Conservation (phyloP, 2,888 invertebrate genomes). For the Allygus modestus region DNA sequence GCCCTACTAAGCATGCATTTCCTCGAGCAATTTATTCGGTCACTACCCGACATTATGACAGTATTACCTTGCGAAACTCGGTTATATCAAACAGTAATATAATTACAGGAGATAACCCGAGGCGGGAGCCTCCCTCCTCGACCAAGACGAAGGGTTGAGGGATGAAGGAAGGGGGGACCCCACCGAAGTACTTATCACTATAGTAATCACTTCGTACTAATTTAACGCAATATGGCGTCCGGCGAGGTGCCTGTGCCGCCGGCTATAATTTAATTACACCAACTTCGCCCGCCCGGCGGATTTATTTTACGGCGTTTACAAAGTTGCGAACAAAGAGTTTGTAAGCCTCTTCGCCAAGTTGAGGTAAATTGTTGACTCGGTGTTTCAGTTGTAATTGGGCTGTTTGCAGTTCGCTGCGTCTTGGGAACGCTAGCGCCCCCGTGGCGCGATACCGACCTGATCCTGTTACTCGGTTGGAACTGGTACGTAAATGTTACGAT, state of each 20-base stretch:
- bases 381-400: constrained; percentile 37
- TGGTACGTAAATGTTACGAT: no score
- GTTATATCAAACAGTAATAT: constrained; percentile 15
- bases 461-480: no score
- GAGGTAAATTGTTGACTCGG: constrained; percentile 38
- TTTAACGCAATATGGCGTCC: constrained; percentile 45
- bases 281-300: background rate
- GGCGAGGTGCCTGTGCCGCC: background rate
- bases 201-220: constrained; percentile 34
- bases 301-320: constrained; percentile 22
- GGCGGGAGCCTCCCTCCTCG: background rate
- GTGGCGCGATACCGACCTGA: background rate
- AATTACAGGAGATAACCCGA: constrained; percentile 10
- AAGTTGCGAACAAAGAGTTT: constrained; percentile 40
- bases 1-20: no score
- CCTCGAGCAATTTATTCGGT: no score
- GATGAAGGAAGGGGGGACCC: background rate
- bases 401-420: constrained; percentile 7
- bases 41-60: background rate
- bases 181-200: constrained; percentile 12
- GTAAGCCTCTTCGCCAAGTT: constrained; percentile 32
- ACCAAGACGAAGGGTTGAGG: background rate
- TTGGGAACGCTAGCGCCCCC: background rate
- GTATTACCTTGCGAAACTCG: background rate
- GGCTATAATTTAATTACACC: constrained; percentile 37